Base-by-base conservation (phyloP, 1,140 invertebrate genomes). In the Amphibalanus amphitrite region DNA sequence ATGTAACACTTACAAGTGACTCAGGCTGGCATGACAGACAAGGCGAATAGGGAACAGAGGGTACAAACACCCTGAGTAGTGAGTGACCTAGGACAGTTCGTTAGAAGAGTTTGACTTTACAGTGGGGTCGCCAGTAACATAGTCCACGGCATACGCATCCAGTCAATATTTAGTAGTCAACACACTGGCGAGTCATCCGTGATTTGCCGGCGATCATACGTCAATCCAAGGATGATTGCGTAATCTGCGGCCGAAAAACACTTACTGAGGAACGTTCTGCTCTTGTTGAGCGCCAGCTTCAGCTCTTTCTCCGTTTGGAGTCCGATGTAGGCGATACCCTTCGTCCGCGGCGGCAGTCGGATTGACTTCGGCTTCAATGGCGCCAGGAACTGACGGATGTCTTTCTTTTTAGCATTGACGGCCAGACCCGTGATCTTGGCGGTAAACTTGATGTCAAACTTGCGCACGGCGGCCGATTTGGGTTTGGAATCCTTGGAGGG, bases 271-370 rank as follows among this genome's bases (percentile, higher is more conserved):
- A 94, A 94, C 78, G 90, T 89, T 82, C 90, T 93, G 79, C 94
- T 85, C 81, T 93, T 95, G 38, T 84, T 82, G 73, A 97, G 80
- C 8, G 90, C 93, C 77, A 91, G 87, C 30, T 88, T 89, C 77
- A 91, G 83, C 73, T 91, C 88, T 74, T 87, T 87, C 77, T 94
- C 89, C 0, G 86, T 89, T 79, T 88, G 87, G 76, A 97, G 97
- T 10, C 92, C 90, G 69, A 93, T 88, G 84, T 90, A 97, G 38
- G 92, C 93, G 74, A 96, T 65, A 25, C 64, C 64, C 23, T 26
- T 26, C 23, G 26, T 65, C 20, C 26, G 10, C 10, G 64, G 64
- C 64, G 64, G 64, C 4, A 65, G 20, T 65, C 64, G 4, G 23
- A 65, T 23, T 3, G 64, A 65, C n/a, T 65, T 65, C 4, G 64